Conservation (phyloP, 2,888 invertebrate genomes). For the Buathra laborator region DNA sequence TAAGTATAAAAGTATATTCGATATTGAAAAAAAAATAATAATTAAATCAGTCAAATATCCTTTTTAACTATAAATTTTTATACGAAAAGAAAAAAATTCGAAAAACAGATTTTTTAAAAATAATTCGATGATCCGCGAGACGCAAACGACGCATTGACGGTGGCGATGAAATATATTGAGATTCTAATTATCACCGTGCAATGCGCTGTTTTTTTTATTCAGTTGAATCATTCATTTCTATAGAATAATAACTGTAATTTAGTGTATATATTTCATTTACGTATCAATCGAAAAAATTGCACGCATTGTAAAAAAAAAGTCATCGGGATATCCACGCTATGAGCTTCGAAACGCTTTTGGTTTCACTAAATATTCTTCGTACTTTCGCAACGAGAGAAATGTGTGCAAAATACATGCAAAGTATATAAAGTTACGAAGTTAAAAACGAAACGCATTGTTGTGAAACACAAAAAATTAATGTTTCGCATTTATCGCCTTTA, state of each 20-base stretch:
- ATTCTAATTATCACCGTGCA: neutral
- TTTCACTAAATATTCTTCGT: slow-evolving; percentile 13
- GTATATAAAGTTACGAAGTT: neutral
- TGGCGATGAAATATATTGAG: neutral
- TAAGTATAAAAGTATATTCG: neutral
- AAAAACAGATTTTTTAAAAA: neutral
- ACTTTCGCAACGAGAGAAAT: neutral
- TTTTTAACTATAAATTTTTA: neutral
- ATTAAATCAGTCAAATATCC: neutral
- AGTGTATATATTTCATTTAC: slow-evolving; percentile 28
- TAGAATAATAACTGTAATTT: slow-evolving; percentile 17
- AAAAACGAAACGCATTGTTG: too few relatives aligned
- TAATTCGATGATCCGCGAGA: neutral
- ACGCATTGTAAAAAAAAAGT: slow-evolving; percentile 10
- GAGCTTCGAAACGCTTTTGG: slow-evolving; percentile 22
- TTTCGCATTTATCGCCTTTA: too few relatives aligned
- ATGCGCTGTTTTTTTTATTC: neutral
- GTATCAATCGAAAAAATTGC: slow-evolving; percentile 28
- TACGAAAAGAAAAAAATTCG: neutral
- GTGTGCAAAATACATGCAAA: neutral
- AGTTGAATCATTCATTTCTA: neutral
- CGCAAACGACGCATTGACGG: neutral
- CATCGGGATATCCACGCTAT: slow-evolving; percentile 17
- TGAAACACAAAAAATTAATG: too few relatives aligned
- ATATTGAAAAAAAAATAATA: neutral